Percentiles rank a stretch among this genome's conserved stretches.
Conservation (phyloP, 2,113 vertebrate genomes). For the Strix uralensis region DNA sequence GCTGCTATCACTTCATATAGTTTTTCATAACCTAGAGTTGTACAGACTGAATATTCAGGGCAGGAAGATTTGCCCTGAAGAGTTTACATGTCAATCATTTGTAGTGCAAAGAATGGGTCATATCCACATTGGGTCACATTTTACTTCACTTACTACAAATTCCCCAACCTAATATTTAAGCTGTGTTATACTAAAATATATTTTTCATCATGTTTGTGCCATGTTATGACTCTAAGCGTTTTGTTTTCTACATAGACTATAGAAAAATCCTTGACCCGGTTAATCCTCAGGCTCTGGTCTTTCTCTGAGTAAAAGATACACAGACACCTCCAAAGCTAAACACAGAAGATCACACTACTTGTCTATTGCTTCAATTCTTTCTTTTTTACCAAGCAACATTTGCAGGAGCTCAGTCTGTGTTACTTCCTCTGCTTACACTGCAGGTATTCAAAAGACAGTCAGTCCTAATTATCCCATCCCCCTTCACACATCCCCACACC, state of each 20-base stretch:
- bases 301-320: slow-evolving; percentile 3
- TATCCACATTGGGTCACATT: not conserved
- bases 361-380: not conserved
- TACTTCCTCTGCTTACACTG: slow-evolving; percentile 55
- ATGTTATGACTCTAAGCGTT: not conserved
- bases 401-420: slow-evolving; percentile 3
- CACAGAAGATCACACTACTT: not conserved
- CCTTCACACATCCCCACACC: slow-evolving; percentile 47
- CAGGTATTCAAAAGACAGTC: slow-evolving; percentile 51
- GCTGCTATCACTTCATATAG: not conserved
- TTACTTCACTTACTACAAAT: not conserved
- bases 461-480: slow-evolving; percentile 55
- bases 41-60: slow-evolving; percentile 11
- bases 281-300: slow-evolving; percentile 31
- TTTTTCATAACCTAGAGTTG: slow-evolving; percentile 1
- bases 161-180: not conserved
- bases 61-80: not conserved
- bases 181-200: not conserved
- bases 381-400: slow-evolving; percentile 9
- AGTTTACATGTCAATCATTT: slow-evolving; percentile 6
- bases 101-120: not conserved
- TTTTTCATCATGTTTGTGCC: not conserved
- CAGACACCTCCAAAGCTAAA: not conserved
- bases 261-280: not conserved
- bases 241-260: not conserved